Base-by-base conservation (phyloP, 2,797 vertebrate genomes). In the Muscicapa striata region DNA sequence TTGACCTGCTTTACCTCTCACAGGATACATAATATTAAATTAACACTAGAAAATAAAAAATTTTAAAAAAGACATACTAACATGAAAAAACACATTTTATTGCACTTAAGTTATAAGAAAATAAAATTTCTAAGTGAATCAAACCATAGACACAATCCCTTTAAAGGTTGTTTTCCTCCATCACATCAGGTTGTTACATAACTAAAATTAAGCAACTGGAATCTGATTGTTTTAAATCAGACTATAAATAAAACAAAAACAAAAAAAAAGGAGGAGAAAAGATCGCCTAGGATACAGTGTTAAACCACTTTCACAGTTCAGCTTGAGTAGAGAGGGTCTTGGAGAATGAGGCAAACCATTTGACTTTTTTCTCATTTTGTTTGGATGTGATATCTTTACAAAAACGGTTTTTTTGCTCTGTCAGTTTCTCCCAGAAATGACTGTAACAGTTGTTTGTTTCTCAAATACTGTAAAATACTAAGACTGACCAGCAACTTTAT, bases 91-190 rank as follows among this genome's bases (percentile, higher is more conserved):
- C 98, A 99, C 99, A 99, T 99, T 99, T 99, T 99, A 99, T 99
- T 99, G 99, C 99, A 99, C 99, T 99, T 99, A 99, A 99, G 99
- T 99, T 99, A 99, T 99, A 99, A 99, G 99, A 99, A 99, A 99
- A 99, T 99, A 99, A 99, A 99, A 99, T 99, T 99, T 99, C 99
- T 99, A 99, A 99, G 98, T 99, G 98, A 99, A 99, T 99, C 99
- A 99, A 99, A 99, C 98, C 98, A 99, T 99, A 99, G 98, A 98
- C 99, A 99, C 98, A 99, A 99, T 99, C 99, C 99, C 99, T 99
- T 99, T 99, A 98, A 98, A 99, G 98, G 98, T 98, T 98, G 97
- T 98, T 98, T 99, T 98, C 98, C 98, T 98, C 98, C 99, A 98
- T 99, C 98, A 99, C 98, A 98, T 98, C 99, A 99, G 99, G 99